These are phyloP conservation scores for Eubucco bourcierii DNA, from an alignment of 2,113 vertebrate species.

Conservation along the genomic window DNA sequence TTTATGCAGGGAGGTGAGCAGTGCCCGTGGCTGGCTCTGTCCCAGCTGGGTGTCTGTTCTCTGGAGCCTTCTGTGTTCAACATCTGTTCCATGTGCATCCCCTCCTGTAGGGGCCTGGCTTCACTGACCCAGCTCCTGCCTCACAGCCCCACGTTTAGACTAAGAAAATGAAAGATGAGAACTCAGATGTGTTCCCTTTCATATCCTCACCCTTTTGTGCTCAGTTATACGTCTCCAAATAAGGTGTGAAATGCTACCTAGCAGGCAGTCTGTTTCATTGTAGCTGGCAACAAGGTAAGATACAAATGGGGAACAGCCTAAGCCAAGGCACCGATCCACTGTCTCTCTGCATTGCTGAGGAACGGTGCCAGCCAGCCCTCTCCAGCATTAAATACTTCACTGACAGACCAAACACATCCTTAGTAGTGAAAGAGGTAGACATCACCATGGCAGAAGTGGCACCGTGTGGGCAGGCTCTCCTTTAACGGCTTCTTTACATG, in stretches of 20 bases:
- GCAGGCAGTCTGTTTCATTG: not conserved
- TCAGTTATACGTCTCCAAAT: not conserved
- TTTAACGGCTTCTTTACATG: not conserved
- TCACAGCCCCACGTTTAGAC: not conserved
- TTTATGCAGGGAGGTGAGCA: not conserved
- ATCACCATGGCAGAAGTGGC: not conserved
- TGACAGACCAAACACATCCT: not conserved
- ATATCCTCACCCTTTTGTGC: not conserved
- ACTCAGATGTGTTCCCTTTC: not conserved
- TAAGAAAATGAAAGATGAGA: not conserved
- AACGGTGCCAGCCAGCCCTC: not conserved
- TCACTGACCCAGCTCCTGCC: not conserved
- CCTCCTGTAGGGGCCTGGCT: fast-evolving
- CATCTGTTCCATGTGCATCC: not conserved
- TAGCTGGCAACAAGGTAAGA: not conserved
- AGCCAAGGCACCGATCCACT: not conserved
- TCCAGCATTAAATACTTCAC: not conserved
- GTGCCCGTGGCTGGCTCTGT: not conserved
- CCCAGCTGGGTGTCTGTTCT: not conserved
- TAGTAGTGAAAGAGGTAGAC: not conserved
- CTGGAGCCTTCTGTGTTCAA: not conserved
- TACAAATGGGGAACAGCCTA: not conserved
- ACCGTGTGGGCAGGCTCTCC: fast-evolving
- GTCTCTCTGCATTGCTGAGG: not conserved
- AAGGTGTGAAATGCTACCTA: not conserved